These are phyloP conservation scores for Cyclina sinensis DNA, from an alignment of 1,140 invertebrate species.

Conservation along the genomic window DNA sequence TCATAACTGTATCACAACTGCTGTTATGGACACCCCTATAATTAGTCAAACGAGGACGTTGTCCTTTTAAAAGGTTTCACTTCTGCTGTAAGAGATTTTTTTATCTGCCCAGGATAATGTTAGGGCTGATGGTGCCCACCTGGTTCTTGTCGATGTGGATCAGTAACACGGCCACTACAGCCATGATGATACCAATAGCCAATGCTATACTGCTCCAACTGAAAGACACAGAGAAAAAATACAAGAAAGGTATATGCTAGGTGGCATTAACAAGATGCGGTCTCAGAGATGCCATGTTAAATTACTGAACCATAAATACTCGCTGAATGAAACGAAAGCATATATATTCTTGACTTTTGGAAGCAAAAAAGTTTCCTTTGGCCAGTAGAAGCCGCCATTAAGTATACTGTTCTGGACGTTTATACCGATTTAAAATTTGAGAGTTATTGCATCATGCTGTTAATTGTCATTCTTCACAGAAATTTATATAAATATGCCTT, in stretches of 20 bases:
- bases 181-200: constrained; percentile 87
- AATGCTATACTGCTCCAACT: constrained; percentile 83
- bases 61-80: too few relatives aligned
- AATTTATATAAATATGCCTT: too few relatives aligned
- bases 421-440: too few relatives aligned
- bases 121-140: constrained; percentile 86
- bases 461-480: too few relatives aligned
- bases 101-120: constrained; percentile 80
- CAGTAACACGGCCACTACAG: constrained; percentile 86
- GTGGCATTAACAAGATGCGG: too few relatives aligned
- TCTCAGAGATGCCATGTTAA: too few relatives aligned
- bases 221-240: constrained; percentile 48
- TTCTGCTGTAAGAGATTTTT: too few relatives aligned
- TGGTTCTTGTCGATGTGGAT: constrained; percentile 88
- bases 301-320: not conserved
- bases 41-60: too few relatives aligned
- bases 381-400: not conserved
- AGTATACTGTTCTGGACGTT: not conserved
- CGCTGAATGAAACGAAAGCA: not conserved
- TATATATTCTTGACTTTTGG: too few relatives aligned
- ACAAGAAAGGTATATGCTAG: constrained; percentile 33
- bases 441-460: too few relatives aligned
- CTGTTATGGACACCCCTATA: too few relatives aligned
- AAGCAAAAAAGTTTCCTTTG: not conserved
- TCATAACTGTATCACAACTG: too few relatives aligned